Base-by-base conservation (phyloP, 1,140 invertebrate species). In the Calephelis virginiensis region DNA sequence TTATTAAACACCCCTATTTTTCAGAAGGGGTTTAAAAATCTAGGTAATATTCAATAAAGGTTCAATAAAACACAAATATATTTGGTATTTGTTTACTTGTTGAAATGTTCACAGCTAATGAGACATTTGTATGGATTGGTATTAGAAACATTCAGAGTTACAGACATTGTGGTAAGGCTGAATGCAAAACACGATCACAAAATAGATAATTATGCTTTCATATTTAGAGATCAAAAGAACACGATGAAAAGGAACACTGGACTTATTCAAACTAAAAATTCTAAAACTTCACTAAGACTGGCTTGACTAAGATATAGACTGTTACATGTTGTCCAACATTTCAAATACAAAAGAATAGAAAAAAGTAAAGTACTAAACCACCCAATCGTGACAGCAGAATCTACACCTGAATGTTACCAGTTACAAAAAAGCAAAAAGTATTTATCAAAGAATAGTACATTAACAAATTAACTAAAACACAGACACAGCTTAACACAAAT, bases 351-450 rank as follows among this genome's bases (percentile, higher is more conserved):
- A 50, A 53, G 10, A 28, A 9, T 17, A 53, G 14, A 53, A 17
- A 53, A 53, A 53, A 53, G 50, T 53, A 53, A 53, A 53, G 14
- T 53, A 11, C 14, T 53, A 53, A 53, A 53, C 17, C 50, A 53
- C 13, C 17, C 13, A 50, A 53, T 14, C 6, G 28, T 6, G 50
- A 56, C 50, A 56, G 50, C 11, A 56, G 50, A 56, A 56, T 56
- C 50, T 53, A 9, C 14, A 28, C 28, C 50, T 28, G 10, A 17
- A 56, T 37, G 7, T 56, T 56, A 17, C 49, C 49, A 56, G 28
- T 28, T 10, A 56, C 50, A 28, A 56, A 14, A 28, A 8, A 56
- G 17, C 28, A 56, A 56, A 56, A 56, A 56, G 10, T 14, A 12
- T 12, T 56, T 56, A 17, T 28, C 50, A 56, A 56, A 17, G 11